Evolutionary conservation across 2,113 vertebrate genomes (phyloP).

Genomic region (Orycteropus afer): DNA sequence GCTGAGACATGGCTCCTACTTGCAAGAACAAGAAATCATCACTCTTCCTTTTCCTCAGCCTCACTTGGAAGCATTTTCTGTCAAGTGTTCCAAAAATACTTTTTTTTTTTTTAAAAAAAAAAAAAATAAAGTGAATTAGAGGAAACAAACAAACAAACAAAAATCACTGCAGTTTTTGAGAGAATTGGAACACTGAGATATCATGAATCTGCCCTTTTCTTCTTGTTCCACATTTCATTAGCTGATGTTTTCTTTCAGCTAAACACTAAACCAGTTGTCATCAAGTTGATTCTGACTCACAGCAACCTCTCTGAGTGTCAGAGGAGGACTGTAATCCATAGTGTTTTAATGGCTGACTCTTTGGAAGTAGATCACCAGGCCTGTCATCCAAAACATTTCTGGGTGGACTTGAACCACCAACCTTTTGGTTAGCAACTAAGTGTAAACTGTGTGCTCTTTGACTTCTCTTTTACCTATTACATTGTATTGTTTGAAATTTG

Average conservation of each 20-base stretch:
- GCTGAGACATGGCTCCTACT: accelerated
- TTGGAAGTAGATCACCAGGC: not conserved
- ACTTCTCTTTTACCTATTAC: not conserved
- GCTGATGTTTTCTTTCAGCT: not conserved
- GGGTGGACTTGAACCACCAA: not conserved
- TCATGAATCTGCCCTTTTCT: not conserved
- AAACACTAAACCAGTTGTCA: not conserved
- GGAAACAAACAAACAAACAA: too few relatives aligned
- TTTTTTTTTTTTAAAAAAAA: too few relatives aligned
- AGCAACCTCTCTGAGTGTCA: not conserved
- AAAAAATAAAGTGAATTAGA: not conserved
- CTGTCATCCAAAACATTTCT: not conserved
- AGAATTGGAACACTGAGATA: not conserved
- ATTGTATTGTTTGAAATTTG: not conserved
- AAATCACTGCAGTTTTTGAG: not conserved
- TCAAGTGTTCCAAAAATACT: not conserved
- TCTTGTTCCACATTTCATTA: not conserved
- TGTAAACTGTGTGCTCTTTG: not conserved
- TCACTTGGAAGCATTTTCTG: not conserved
- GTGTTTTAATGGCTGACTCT: not conserved
- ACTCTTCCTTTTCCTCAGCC: not conserved
- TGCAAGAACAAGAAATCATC: not conserved
- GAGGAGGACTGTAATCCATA: not conserved
- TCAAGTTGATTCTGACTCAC: not conserved
- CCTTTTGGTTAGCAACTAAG: not conserved